A percentile compares a stretch with the other conserved stretches of the same genome.
These are phyloP conservation scores for Notodonta ziczac DNA, from an alignment of 2,888 invertebrate species.

Conservation along the genomic window DNA sequence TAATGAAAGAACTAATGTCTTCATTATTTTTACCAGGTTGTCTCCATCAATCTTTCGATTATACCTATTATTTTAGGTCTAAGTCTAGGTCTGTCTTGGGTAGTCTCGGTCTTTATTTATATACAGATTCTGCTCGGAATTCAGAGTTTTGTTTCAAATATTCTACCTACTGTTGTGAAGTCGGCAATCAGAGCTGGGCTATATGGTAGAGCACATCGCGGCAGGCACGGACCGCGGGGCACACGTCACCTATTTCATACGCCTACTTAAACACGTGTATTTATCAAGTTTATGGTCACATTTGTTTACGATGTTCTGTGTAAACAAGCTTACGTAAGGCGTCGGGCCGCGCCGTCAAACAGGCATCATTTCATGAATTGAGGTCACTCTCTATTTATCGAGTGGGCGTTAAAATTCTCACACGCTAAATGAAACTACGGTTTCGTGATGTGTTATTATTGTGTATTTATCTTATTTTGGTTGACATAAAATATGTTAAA, in stretches of 20 bases:
- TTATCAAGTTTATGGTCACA: conserved; percentile 56
- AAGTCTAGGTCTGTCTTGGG: too few relatives aligned
- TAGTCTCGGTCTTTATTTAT: too few relatives aligned
- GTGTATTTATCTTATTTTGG: background rate
- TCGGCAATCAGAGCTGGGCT: background rate
- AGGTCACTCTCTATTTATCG: conserved; percentile 43
- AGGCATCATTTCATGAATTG: conserved; percentile 24
- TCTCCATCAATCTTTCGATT: too few relatives aligned
- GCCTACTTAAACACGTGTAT: conserved; percentile 29
- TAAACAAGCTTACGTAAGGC: conserved; percentile 41
- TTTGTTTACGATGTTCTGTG: conserved; percentile 45
- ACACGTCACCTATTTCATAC: conserved; percentile 34
- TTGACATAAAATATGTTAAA: background rate
- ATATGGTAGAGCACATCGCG: background rate
- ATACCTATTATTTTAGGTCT: too few relatives aligned
- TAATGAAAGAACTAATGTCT: too few relatives aligned
- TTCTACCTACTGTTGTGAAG: background rate
- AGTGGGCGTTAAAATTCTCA: conserved; percentile 29
- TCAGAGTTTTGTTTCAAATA: too few relatives aligned
- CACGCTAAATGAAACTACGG: conserved; percentile 27
- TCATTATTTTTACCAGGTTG: too few relatives aligned
- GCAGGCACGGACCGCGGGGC: conserved; percentile 13
- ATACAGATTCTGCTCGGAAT: too few relatives aligned
- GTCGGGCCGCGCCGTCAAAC: conserved; percentile 23
- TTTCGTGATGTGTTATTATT: background rate